These are phyloP conservation scores for Zoanthus sociatus DNA, from an alignment of 92 coral and sea anemone genomes.

Conservation along the genomic window DNA sequence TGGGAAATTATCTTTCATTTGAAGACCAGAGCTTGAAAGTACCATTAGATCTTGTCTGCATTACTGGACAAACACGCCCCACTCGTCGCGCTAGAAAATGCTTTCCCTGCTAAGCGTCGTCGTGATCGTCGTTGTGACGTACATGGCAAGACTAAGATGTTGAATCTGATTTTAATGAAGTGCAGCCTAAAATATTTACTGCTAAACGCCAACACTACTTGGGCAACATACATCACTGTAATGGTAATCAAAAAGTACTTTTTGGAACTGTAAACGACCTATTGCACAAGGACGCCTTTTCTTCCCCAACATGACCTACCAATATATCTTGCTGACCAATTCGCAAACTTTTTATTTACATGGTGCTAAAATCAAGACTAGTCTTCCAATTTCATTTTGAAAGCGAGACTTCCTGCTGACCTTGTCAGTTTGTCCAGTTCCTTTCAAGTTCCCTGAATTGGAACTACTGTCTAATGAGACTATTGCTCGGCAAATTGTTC, in stretches of 20 bases:
- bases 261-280: not conserved
- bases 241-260: slow-evolving; percentile 26
- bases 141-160: slow-evolving; percentile 1
- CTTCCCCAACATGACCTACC: slow-evolving; percentile 9
- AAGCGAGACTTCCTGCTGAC: slow-evolving; percentile 25
- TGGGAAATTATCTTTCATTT: too few species aligned
- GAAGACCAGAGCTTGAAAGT: too few species aligned
- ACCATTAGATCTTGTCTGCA: too few species aligned
- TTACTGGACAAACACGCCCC: too few species aligned
- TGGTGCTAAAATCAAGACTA: not conserved
- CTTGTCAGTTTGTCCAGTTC: slow-evolving; percentile 35
- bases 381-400: slow-evolving; percentile 15
- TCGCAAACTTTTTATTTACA: too few species aligned
- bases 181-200: slow-evolving; percentile 3
- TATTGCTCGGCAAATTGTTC: slow-evolving; percentile 17
- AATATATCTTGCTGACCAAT: not conserved
- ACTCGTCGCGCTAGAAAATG: too few species aligned
- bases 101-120: slow-evolving; percentile 19
- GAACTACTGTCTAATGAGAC: slow-evolving; percentile 34
- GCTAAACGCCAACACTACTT: slow-evolving; percentile 19
- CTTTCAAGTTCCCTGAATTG: slow-evolving; percentile 29
- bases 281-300: not conserved
- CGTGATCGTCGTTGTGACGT: not conserved
- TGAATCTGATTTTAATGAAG: slow-evolving; percentile 19
- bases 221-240: not conserved